Base-by-base conservation (phyloP, 2,797 vertebrate species). In the Pelobates cultripes region DNA sequence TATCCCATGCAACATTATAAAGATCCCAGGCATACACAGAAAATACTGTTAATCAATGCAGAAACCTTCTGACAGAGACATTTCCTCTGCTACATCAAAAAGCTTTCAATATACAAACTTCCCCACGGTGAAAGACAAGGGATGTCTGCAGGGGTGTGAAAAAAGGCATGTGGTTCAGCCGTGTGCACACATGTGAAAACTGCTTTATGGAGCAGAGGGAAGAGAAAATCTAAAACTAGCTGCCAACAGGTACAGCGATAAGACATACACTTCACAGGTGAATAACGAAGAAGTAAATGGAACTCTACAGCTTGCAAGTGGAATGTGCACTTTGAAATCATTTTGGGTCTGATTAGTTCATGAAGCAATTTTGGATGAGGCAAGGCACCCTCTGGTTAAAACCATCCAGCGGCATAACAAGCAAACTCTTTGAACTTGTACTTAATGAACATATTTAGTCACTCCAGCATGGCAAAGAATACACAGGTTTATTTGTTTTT, bases 11-110 rank as follows among this genome's bases (percentile, higher is more conserved):
- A 28, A 28, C 28, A 28, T 28, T 28, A 28, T 1, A 28, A 28
- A 28, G 28, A 28, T 28, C 28, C 28, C 28, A 28, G 28, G 28
- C 28, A 28, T 28, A 28, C 28, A 28, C 28, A 28, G 28, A 28
- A 28, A 28, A 28, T 28, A 28, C 28, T 28, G 28, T 28, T 28
- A 28, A 28, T 28, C 28, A 28, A 28, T 28, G 3, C 68, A 28
- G n/a, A 15, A 71, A 44, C n/a, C 44, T 9, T 76, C 60, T 66
- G n/a, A 42, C 17, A 14, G 4, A 7, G 60, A 51, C n/a, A 45
- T 75, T 66, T 66, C 7, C 57, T 6, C 17, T 13, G 15, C n/a
- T 76, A 66, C 61, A 75, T 75, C 73, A 76, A 66, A 66, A 47
- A 5, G 7, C 40, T 44, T 66, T 75, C 14, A 40, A 61, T 63